Evolutionary conservation across 2,888 invertebrate species (phyloP).

Genomic region (Drosophila kambysellisi): DNA sequence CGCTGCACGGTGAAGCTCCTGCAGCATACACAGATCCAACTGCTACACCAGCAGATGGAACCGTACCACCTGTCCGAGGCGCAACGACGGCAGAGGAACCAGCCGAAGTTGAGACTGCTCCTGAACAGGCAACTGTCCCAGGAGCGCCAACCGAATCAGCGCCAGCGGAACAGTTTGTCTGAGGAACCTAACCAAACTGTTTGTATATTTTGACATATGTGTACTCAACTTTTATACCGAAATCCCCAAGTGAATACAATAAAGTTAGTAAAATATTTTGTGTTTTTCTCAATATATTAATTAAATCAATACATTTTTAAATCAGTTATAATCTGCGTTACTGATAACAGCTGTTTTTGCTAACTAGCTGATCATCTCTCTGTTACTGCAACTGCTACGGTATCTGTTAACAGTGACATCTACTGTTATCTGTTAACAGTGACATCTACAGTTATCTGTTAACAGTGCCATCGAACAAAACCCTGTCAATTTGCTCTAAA

Average conservation of each 20-base stretch:
- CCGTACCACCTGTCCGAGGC: slow-evolving; percentile 5
- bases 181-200: background rate
- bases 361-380: background rate
- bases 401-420: too few species aligned
- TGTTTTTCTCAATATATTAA: background rate
- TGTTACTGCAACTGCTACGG: background rate
- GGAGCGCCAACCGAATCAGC: slow-evolving; percentile 10
- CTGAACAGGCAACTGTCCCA: slow-evolving; percentile 9
- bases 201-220: background rate
- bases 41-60: slow-evolving; percentile 15
- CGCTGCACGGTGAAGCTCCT: background rate
- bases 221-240: background rate
- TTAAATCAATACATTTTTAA: background rate
- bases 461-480: background rate
- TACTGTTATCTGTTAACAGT: background rate
- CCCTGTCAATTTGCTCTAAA: background rate
- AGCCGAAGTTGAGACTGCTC: slow-evolving; percentile 5
- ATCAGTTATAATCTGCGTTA: background rate
- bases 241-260: background rate
- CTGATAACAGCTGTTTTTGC: background rate
- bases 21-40: slow-evolving; percentile 10
- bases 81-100: background rate
- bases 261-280: background rate
- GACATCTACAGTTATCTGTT: too few species aligned
- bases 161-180: slow-evolving; percentile 4